These are phyloP conservation scores for Edolisoma coerulescens DNA, from an alignment of 2,113 vertebrate genomes.

Conservation along the genomic window DNA sequence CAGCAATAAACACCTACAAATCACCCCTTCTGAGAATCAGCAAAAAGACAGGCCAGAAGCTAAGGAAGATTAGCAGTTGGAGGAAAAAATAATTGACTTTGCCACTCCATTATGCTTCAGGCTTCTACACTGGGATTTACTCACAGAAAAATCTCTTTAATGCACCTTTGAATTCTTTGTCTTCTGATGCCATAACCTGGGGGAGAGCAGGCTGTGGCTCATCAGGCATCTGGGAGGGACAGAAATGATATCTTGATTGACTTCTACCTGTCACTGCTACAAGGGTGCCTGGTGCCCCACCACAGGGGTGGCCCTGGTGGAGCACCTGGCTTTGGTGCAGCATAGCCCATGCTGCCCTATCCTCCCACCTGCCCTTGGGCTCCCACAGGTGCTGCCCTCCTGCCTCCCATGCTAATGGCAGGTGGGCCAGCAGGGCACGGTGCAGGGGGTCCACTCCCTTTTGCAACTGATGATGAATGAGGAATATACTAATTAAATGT, in stretches of 20 bases:
- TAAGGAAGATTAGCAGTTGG: neutral
- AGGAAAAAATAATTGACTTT: neutral
- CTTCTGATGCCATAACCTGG: neutral
- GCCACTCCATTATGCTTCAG: neutral
- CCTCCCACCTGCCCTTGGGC: too few species aligned
- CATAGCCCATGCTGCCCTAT: neutral
- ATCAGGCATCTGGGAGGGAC: accelerated
- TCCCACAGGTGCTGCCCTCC: neutral
- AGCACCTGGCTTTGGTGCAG: accelerated
- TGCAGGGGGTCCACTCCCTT: accelerated
- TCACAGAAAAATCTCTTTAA: neutral
- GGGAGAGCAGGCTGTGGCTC: neutral
- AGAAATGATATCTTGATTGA: neutral
- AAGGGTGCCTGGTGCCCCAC: neutral
- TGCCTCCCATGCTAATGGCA: accelerated
- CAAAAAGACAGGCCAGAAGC: neutral
- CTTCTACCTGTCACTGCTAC: neutral
- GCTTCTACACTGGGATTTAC: neutral
- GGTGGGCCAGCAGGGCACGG: neutral
- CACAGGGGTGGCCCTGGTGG: neutral
- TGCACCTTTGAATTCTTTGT: neutral
- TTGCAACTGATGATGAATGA: neutral
- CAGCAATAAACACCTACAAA: neutral
- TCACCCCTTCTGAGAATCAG: neutral
- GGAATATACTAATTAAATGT: neutral